Conservation (phyloP, 2,888 invertebrate species). For the Ectemnius lituratus region DNA sequence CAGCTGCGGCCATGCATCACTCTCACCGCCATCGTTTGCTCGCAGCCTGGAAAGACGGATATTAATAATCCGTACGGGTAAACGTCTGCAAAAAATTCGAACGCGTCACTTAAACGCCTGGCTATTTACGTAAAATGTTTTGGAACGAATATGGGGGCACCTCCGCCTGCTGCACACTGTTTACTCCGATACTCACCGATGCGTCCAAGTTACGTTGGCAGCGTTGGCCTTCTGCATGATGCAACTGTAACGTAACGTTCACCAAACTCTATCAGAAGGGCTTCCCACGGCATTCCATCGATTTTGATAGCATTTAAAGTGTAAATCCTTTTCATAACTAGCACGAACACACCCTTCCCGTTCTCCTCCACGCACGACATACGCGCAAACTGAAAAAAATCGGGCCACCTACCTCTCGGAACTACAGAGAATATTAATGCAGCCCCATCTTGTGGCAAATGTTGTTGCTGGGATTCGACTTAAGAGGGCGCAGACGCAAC, state of each 20-base stretch:
- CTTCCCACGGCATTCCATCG: background rate
- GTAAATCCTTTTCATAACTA: slow-evolving; percentile 22
- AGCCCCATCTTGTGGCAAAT: too few relatives aligned
- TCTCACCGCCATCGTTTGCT: background rate
- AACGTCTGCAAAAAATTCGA: too few relatives aligned
- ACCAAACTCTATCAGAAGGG: background rate
- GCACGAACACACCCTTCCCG: slow-evolving; percentile 17
- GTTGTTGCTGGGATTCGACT: too few relatives aligned
- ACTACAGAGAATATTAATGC: too few relatives aligned
- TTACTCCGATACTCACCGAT: slow-evolving; percentile 28
- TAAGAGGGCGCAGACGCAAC: too few relatives aligned
- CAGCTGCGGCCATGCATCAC: slow-evolving; percentile 38
- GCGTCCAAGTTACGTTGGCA: slow-evolving; percentile 33
- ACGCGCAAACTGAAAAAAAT: slow-evolving; percentile 14
- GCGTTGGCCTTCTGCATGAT: slow-evolving; percentile 24
- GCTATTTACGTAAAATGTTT: too few relatives aligned
- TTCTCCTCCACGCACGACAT: slow-evolving; percentile 31
- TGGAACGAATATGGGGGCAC: too few relatives aligned
- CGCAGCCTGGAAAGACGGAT: slow-evolving; percentile 16
- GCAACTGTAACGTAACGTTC: background rate
- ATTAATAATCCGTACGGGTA: background rate
- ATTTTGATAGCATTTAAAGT: slow-evolving; percentile 7
- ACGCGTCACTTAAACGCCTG: too few relatives aligned
- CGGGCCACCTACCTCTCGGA: too few relatives aligned
- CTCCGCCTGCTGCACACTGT: too few relatives aligned